phyloP scores from a whole-genome alignment of 2,113 vertebrate species.

The Butorides virescens region DNA sequence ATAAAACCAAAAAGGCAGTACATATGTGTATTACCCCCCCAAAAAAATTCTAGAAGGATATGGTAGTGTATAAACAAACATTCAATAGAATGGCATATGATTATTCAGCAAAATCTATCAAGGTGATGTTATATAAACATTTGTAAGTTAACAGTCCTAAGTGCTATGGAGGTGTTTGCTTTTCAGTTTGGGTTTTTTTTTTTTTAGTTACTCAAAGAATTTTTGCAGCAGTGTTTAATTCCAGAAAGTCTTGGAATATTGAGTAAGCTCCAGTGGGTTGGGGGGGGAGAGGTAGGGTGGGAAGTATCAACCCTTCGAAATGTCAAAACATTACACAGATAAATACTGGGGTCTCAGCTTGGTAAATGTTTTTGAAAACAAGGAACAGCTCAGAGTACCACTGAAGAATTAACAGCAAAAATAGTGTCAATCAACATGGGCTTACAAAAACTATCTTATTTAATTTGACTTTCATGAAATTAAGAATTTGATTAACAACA shows the following conservation, averaged over 20 bases:
- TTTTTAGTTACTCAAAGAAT: neutral
- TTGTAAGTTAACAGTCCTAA: neutral
- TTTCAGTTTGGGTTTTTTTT: neutral
- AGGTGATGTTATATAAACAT: neutral
- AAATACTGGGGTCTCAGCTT: neutral
- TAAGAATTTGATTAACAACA: neutral
- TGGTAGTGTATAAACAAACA: neutral
- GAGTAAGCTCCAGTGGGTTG: neutral
- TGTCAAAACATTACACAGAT: neutral
- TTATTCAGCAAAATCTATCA: neutral
- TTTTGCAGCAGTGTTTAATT: neutral
- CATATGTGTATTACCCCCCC: neutral
- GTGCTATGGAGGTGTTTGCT: fast-evolving
- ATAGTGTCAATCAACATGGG: neutral
- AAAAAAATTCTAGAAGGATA: neutral
- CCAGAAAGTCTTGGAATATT: neutral
- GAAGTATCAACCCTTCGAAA: neutral
- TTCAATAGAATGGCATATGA: neutral
- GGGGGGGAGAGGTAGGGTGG: too few relatives aligned
- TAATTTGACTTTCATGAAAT: neutral
- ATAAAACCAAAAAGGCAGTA: neutral
- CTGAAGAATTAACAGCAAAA: neutral
- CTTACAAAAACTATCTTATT: neutral
- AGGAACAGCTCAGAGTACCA: neutral
- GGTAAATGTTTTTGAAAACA: neutral